Evolutionary conservation across 2,888 invertebrate genomes (phyloP).

Genomic region (Diaprepes abbreviatus): DNA sequence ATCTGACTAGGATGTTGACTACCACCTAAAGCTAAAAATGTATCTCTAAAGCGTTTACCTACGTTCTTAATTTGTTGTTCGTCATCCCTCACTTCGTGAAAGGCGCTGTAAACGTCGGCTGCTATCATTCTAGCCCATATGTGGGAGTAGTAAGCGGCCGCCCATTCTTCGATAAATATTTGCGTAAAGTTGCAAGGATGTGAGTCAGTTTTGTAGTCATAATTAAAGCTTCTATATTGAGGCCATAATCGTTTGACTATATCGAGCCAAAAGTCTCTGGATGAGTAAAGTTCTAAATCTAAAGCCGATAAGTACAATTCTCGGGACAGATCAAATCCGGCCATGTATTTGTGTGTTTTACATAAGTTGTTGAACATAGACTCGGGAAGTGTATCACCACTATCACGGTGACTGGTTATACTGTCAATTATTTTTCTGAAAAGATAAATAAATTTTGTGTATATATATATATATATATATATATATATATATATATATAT

Average conservation of each 20-base stretch:
- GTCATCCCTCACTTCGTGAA: conserved; percentile 76
- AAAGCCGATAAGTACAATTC: conserved; percentile 86
- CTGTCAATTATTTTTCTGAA: conserved; percentile 59
- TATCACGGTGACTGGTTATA: conserved; percentile 83
- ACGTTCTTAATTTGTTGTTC: conserved; percentile 72
- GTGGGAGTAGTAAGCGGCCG: conserved; percentile 87
- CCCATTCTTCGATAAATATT: conserved; percentile 87
- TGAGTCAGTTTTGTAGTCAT: conserved; percentile 82
- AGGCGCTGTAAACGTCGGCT: conserved; percentile 90
- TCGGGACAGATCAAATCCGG: conserved; percentile 83
- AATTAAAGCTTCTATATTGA: conserved; percentile 81
- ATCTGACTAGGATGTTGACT: conserved; percentile 86
- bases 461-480: too few species aligned
- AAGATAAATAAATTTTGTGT: too few species aligned
- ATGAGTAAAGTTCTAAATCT: conserved; percentile 86
- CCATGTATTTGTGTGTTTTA: conserved; percentile 79
- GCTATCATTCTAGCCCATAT: conserved; percentile 92
- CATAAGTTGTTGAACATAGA: conserved; percentile 76
- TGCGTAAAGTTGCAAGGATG: conserved; percentile 89
- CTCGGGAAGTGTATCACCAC: conserved; percentile 78
- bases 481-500: too few species aligned
- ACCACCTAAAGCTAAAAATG: conserved; percentile 87
- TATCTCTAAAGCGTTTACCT: conserved; percentile 82
- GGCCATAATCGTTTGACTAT: conserved; percentile 85
- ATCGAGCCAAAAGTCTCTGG: conserved; percentile 86